These are phyloP conservation scores for Aptenodytes patagonicus DNA, from an alignment of 2,113 vertebrate species.

Conservation along the genomic window DNA sequence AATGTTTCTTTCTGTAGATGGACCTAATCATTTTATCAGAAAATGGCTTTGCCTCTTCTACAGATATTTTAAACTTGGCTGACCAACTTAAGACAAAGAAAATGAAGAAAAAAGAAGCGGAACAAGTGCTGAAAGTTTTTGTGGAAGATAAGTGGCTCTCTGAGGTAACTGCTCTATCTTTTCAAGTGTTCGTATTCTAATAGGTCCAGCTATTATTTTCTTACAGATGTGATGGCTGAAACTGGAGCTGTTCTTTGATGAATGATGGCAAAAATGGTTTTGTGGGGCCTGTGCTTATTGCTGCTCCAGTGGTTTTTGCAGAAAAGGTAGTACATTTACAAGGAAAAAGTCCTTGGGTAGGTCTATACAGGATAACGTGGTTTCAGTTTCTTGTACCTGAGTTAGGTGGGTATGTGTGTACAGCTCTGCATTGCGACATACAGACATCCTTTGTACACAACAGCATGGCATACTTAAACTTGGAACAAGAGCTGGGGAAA, in stretches of 20 bases:
- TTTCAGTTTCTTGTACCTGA: background rate
- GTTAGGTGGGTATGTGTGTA: background rate
- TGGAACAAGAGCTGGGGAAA: background rate
- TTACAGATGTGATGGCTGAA: background rate
- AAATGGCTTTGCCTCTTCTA: slow-evolving; percentile 87
- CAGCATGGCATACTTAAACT: background rate
- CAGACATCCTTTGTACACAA: background rate
- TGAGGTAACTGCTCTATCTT: slow-evolving; percentile 73
- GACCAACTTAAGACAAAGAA: slow-evolving; percentile 88
- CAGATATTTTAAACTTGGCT: slow-evolving; percentile 87
- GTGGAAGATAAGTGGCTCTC: slow-evolving; percentile 92
- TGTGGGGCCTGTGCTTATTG: background rate
- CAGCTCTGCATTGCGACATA: background rate
- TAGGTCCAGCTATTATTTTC: background rate
- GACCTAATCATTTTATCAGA: slow-evolving; percentile 89
- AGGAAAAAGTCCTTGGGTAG: background rate
- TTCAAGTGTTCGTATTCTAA: background rate
- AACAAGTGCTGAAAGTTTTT: slow-evolving; percentile 86
- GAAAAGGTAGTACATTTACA: background rate
- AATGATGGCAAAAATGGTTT: background rate
- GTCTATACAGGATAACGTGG: background rate
- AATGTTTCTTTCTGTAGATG: slow-evolving; percentile 76
- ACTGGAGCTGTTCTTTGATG: background rate
- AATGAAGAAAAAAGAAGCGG: slow-evolving; percentile 90
- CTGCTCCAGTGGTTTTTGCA: background rate